A percentile compares a stretch with the other conserved stretches of the same genome.
Conservation (phyloP, 2,888 invertebrate genomes). For the Cancer borealis region DNA sequence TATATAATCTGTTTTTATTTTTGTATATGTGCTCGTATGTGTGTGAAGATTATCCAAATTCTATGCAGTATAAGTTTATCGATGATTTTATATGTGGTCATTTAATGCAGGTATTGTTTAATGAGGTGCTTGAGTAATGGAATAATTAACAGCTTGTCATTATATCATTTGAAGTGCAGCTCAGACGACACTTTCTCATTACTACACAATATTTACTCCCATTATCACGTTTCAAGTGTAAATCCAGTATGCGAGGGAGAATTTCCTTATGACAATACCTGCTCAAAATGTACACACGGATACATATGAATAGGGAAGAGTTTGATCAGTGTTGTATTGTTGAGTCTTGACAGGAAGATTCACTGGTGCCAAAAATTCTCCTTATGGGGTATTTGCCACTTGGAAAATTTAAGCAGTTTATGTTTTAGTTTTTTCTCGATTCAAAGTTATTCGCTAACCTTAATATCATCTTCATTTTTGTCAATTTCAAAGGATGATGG, state of each 20-base stretch:
- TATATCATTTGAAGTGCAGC: not conserved
- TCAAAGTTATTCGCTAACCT: too few relatives aligned
- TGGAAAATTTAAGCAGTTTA: not conserved
- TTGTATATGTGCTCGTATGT: not conserved
- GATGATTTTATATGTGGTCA: not conserved
- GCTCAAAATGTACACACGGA: not conserved
- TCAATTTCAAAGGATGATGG: too few relatives aligned
- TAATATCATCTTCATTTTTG: too few relatives aligned
- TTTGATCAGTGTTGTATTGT: not conserved
- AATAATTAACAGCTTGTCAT: not conserved
- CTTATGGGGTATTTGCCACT: not conserved
- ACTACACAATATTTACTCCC: not conserved
- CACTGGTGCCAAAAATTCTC: too few relatives aligned
- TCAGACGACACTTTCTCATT: not conserved
- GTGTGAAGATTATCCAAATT: not conserved
- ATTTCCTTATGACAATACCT: not conserved
- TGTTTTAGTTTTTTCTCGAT: not conserved
- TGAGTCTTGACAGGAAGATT: not conserved
- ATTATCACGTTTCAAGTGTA: not conserved
- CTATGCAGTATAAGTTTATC: not conserved
- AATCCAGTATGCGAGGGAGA: not conserved
- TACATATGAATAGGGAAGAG: not conserved
- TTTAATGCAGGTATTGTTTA: not conserved
- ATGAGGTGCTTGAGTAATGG: not conserved
- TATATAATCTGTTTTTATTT: constrained; percentile 33